Base-by-base conservation (phyloP, 2,797 vertebrate species). In the Amphiprion clarkii region DNA sequence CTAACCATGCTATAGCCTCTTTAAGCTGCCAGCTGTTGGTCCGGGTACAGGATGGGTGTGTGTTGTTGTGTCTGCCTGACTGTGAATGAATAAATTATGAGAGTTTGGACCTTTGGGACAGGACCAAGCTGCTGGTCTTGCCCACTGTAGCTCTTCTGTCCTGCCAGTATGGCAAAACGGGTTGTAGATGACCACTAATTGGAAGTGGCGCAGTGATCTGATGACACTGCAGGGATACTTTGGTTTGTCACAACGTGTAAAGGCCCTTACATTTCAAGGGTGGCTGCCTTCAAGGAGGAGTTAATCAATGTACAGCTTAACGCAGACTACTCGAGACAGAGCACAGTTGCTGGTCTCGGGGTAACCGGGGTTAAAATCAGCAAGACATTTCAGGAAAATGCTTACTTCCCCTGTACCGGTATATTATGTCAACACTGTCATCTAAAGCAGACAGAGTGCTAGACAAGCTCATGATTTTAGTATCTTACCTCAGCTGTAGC, bases 181-280 rank as follows among this genome's bases (percentile, higher is more conserved):
- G 77, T 71, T 78, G 13, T 39, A 68, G 74, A 81, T 74, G 85
- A 63, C 69, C 70, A 16, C 87, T 93, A 94, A 94, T 92, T 91
- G 84, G 84, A 94, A 90, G 92, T 87, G 92, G 88, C 79, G 76
- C 84, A 80, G 84, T 92, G 90, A 95, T 92, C 89, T 92, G 88
- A 93, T 93, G 89, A 90, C 93, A 90, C 93, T 67, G 84, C 73
- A 6, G 92, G 91, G 93, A 91, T 82, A 90, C 91, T 91, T 72
- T 71, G 88, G 88, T 91, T 92, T 95, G 92, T 95, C 94, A 94
- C 81, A 92, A 88, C 75, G 82, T 62, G 89, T 92, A 84, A 93
- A 83, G 76, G 59, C 61, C 59, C 58, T 76, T 66, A 11, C 64
- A 70, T 84, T 92, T 94, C 83, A 91, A 84, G 90, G 85, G 73